A percentile compares a stretch with the other conserved stretches of the same genome.
Conservation (phyloP, 2,888 invertebrate species). For the Macrostomum cliftonense region DNA sequence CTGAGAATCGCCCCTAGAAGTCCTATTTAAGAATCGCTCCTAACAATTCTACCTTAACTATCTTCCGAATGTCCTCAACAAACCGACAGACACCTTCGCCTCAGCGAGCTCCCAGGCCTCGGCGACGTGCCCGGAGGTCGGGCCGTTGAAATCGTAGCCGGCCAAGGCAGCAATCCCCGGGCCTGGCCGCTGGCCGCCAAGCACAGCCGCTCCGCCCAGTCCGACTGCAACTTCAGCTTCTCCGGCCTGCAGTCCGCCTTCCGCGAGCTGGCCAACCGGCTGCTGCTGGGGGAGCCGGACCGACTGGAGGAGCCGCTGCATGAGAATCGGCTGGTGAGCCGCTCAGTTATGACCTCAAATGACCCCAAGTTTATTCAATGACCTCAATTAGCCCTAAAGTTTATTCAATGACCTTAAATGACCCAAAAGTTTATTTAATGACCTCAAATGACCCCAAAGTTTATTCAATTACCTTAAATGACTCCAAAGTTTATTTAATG, state of each 20-base stretch:
- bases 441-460: too few species aligned
- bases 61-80: not conserved
- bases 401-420: too few species aligned
- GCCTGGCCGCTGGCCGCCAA: too few species aligned
- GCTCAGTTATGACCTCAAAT: too few species aligned
- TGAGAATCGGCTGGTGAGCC: not conserved
- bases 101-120: conserved; percentile 56
- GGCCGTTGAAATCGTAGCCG: conserved; percentile 65
- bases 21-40: too few species aligned
- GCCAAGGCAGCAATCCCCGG: conserved; percentile 44
- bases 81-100: conserved; percentile 52
- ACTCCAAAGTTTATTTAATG: too few species aligned
- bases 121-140: conserved; percentile 58
- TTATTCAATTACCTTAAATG: too few species aligned
- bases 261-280: not conserved
- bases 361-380: too few species aligned
- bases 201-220: conserved; percentile 43
- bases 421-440: too few species aligned
- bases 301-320: conserved; percentile 15
- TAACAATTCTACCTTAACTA: too few species aligned
- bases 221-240: conserved; percentile 76
- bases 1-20: too few species aligned
- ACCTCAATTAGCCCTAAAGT: too few species aligned
- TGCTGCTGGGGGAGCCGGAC: not conserved
- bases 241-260: conserved; percentile 44